These are phyloP conservation scores for Chaetorhynchus papuensis DNA, from an alignment of 2,113 vertebrate species.

Conservation along the genomic window DNA sequence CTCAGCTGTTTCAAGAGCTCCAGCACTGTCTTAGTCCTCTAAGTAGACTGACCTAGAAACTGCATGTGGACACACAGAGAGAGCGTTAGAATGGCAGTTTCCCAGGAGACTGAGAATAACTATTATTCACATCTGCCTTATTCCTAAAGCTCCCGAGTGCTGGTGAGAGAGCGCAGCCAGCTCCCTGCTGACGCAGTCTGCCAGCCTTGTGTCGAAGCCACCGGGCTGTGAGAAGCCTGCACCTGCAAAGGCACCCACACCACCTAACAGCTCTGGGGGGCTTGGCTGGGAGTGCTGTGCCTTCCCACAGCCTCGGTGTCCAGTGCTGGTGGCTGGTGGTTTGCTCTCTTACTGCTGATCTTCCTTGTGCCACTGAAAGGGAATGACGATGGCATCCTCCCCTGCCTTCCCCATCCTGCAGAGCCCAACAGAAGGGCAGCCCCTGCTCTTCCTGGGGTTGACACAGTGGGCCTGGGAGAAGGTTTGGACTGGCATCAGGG, in stretches of 20 bases:
- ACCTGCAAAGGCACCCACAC: rapidly evolving
- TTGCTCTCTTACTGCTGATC: background rate
- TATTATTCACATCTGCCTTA: background rate
- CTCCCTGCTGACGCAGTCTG: background rate
- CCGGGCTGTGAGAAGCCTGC: rapidly evolving
- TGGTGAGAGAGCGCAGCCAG: background rate
- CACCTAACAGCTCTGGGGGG: rapidly evolving
- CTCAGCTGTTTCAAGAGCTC: background rate
- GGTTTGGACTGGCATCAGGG: background rate
- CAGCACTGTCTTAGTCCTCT: background rate
- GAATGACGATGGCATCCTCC: background rate
- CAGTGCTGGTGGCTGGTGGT: too few species aligned
- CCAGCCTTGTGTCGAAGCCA: background rate
- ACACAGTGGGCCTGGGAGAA: background rate
- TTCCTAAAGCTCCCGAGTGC: background rate
- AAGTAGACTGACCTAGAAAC: background rate
- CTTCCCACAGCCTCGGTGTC: background rate
- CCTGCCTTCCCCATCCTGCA: background rate
- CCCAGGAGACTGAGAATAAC: background rate
- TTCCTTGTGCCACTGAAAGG: rapidly evolving
- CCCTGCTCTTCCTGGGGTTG: background rate
- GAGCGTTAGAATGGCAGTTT: background rate
- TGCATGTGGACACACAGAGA: background rate
- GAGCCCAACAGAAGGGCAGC: background rate
- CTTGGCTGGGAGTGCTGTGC: background rate